Evolutionary conservation across 2,113 vertebrate species (phyloP), one percentile per base, ranked within the genome.

Genomic region (Miniopterus natalensis): DNA sequence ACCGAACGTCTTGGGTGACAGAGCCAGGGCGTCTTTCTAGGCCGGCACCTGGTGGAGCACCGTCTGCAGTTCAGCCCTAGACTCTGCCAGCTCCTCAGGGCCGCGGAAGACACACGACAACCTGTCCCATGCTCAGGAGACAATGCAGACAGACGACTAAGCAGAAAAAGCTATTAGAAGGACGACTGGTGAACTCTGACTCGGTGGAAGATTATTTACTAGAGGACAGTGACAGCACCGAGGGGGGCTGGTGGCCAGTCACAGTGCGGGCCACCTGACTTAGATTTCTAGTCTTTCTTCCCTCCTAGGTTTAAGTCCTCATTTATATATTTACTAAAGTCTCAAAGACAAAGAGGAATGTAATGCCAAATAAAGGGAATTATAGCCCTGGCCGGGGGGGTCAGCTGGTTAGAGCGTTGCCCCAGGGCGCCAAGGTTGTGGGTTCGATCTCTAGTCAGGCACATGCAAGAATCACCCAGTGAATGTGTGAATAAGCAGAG

Each of bases 221-320:
- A 49, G 36, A 11, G 1, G n/a, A 5, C 61, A 73, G 83, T 49
- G 53, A 27, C 4, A 59, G 53, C 17, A 20, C 63, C 2, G 40
- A 5, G 51, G 53, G 17, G 45, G 51, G 14, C 10, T 68, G 12
- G 42, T 3, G 3, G 49, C 27, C 42, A 45, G 7, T 6, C 36
- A 42, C 13, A 73, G 51, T 0, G 6, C 36, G 25, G 21, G 9
- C 27, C 13, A 6, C 1, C 2, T 23, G 61, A 23, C 29, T 8
- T 42, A 21, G 15, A 8, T 7, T 17, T 17, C 61, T 71, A 13
- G 14, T 42, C n/a, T 40, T 75, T 29, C 17, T 1, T 2, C 63
- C 63, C 29, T 5, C 29, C 10, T 23, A 25, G 21, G 2, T 47
- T 68, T 51, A 65, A 31, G 8, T 92, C 59, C 49, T 73, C 23